Evolutionary conservation across 1,140 invertebrate genomes (phyloP), one percentile per base, ranked within the genome.

Genomic region (Bombus consobrinus): DNA sequence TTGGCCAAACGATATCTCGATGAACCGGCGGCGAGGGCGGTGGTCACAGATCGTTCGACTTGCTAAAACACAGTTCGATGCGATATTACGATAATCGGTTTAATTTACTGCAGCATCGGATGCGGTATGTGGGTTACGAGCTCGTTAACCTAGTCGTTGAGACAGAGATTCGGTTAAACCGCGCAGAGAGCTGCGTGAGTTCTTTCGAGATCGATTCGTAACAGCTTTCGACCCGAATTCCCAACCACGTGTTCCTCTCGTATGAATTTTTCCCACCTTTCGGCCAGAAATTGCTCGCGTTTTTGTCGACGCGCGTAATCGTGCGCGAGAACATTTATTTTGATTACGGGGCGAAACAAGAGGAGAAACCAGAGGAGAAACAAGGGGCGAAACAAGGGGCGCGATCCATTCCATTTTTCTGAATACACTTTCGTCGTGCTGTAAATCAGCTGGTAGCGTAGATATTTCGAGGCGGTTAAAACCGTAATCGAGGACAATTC

Each of bases 131-230:
- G 79, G 83, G 83, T 85, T 73, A 85, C 68, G 76, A 66, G 76
- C 83, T 85, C 77, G 77, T 85, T 85, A 85, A 85, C 83, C 83
- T 80, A 80, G 32, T 85, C 83, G 77, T 77, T 47, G 59, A 85
- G 83, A 80, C n/a, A 34, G 83, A 85, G 76, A 85, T 85, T 80
- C 76, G n/a, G 82, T 84, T 84, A 84, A 72, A 68, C 68, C 39
- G 39, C 39, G 18, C 13, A 28, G 66, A 64, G 53, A 39, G 25
- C 53, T 15, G 64, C 22, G 82, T 6, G 66, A 78, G 39, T 78
- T 78, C 66, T 71, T 79, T 71, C 47, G 28, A 71, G 71, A 79
- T 84, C 82, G 75, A 84, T 78, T 47, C 32, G 64, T 25, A 41
- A 41, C 66, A 71, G 39, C 47, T 47, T 79, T 37, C 39, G 15